A percentile compares a stretch with the other conserved stretches of the same genome.
Evolutionary conservation across 2,888 invertebrate genomes (phyloP).

Genomic region (Trichogramma dendrolimi): DNA sequence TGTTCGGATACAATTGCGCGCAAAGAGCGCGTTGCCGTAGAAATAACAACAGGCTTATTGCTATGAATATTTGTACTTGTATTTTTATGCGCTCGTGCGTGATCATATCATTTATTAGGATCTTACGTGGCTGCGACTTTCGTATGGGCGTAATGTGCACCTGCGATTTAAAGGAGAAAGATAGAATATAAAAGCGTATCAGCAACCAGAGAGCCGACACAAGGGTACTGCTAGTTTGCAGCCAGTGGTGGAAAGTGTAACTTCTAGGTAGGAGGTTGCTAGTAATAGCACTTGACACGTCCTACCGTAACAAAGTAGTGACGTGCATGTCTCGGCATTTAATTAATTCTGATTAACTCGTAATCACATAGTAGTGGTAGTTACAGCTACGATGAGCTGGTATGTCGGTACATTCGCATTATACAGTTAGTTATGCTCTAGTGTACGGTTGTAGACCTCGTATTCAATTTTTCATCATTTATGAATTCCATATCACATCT

Average conservation of each 20-base stretch:
- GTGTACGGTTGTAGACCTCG: constrained; percentile 36
- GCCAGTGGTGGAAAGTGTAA: too few species aligned
- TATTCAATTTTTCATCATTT: constrained; percentile 44
- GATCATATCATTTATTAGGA: constrained; percentile 50
- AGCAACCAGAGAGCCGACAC: too few species aligned
- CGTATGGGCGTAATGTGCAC: too few species aligned
- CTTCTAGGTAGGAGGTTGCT: too few species aligned
- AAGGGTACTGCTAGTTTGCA: too few species aligned
- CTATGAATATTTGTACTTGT: too few species aligned
- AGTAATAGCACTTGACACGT: constrained; percentile 47
- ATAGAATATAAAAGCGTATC: too few species aligned
- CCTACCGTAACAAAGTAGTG: constrained; percentile 50
- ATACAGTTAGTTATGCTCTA: too few species aligned
- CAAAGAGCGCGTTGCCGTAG: constrained; percentile 3
- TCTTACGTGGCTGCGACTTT: constrained; percentile 30
- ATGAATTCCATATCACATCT: too few species aligned
- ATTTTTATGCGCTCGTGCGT: constrained; percentile 34
- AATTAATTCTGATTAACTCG: constrained; percentile 53
- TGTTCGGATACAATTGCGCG: background rate
- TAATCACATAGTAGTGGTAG: constrained; percentile 49
- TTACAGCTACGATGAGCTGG: too few species aligned
- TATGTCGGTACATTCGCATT: too few species aligned
- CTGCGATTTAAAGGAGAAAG: too few species aligned
- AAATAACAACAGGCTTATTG: constrained; percentile 11
- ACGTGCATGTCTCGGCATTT: constrained; percentile 50